Conservation (phyloP, 2,113 vertebrate species). For the Eptatretus burgeri region DNA sequence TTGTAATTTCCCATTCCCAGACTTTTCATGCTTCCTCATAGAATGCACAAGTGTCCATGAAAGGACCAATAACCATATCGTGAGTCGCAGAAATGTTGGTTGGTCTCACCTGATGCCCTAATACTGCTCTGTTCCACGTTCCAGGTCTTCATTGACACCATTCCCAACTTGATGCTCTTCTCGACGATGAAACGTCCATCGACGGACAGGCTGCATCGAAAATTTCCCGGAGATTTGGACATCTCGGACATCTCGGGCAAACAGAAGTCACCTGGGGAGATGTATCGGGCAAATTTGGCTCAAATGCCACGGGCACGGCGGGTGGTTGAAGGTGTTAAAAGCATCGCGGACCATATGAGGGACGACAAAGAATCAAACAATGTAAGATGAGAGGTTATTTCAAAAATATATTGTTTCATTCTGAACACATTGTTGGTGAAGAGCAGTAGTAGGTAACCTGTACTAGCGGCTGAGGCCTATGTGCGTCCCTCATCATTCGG, state of each 20-base stretch:
- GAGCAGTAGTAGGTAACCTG: too few relatives aligned
- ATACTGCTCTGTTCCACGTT: constrained; percentile 6
- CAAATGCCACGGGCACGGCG: constrained; percentile 78
- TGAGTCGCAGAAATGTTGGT: too few relatives aligned
- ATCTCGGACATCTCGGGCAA: constrained; percentile 93
- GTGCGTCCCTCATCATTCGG: too few relatives aligned
- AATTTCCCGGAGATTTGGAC: constrained; percentile 55
- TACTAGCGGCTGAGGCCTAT: too few relatives aligned
- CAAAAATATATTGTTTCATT: too few relatives aligned
- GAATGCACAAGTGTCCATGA: too few relatives aligned
- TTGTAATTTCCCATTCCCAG: too few relatives aligned
- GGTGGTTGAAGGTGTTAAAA: constrained; percentile 75
- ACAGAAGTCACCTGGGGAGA: constrained; percentile 29
- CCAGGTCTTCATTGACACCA: constrained; percentile 78
- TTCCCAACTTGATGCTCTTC: constrained; percentile 94
- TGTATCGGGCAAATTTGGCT: constrained; percentile 46
- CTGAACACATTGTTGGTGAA: too few relatives aligned
- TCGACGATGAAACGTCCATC: constrained; percentile 83
- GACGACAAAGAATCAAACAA: constrained; percentile 68
- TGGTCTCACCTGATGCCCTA: too few relatives aligned
- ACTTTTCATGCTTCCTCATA: too few relatives aligned
- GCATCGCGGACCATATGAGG: constrained; percentile 89
- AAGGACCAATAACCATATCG: too few relatives aligned
- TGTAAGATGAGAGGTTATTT: constrained; percentile 20
- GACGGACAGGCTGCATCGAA: constrained; percentile 37